Evolutionary conservation across 2,888 invertebrate species (phyloP), one percentile per base, ranked within the genome.

Genomic region (Siphonodentalium dalli): DNA sequence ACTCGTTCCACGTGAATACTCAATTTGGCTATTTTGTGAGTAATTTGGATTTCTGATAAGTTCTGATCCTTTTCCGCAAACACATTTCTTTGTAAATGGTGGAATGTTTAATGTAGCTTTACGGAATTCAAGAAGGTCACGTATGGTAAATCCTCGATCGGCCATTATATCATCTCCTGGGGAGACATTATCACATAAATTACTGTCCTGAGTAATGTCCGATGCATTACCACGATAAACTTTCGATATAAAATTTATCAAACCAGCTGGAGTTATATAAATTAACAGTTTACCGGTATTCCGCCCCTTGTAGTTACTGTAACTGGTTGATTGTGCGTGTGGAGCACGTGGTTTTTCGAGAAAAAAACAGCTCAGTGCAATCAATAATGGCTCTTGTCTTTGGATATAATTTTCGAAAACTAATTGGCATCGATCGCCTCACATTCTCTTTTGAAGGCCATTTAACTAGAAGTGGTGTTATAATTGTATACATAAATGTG

Each of bases 1-100:
- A 28, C 50, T 26, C 50, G 9, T 20, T 50, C 50, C n/a, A 50
- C 50, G 28, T 50, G 43, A 11, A 50, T 50, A 20, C 50, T n/a
- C 15, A 41, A 24, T 11, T 26, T 27, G 6, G 42, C 50, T 18
- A 50, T 42, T 11, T 43, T 40, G 11, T 15, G 31, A 9, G 49
- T 41, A 26, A 34, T 40, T n/a, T n/a, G 6, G 6, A 49, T 24
- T 11, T 41, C 49, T 9, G 5, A 21, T 5, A 13, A 11, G 18
- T 24, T 26, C 13, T 42, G 18, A 26, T n/a, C 42, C 37, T 42
- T 50, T 50, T 7, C 21, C 42, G 27, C 42, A 42, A 4, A 11
- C 21, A 35, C 50, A 50, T 42, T 42, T 42, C 21, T 24, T 34
- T 42, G 50, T 50, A 35, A 50, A 41, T 15, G 42, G 41, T 3